A percentile compares a stretch with the other conserved stretches of the same genome.
Conservation (phyloP, 2,888 invertebrate species). For the Andrena hattorfiana region DNA sequence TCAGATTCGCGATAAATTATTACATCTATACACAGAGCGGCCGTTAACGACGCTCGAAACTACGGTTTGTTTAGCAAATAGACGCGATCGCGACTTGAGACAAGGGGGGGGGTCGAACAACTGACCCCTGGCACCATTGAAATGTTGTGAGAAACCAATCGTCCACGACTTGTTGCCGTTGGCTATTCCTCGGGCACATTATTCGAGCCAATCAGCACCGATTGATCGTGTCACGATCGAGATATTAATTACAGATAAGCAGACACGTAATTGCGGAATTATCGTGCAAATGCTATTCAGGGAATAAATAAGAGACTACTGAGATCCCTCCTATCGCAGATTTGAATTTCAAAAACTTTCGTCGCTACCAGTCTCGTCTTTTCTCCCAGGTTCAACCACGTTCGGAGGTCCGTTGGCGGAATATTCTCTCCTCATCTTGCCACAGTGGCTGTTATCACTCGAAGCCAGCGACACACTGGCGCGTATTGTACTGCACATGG, state of each 20-base stretch:
- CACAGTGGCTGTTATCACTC: constrained; percentile 1
- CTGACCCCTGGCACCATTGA: constrained; percentile 31
- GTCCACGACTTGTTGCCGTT: neutral
- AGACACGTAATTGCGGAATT: no score
- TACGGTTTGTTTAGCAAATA: constrained; percentile 53
- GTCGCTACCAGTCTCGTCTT: neutral
- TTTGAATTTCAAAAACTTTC: no score
- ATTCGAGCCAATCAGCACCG: no score
- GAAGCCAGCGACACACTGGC: neutral
- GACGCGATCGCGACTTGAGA: constrained; percentile 12
- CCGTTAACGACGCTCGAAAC: neutral
- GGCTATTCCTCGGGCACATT: neutral
- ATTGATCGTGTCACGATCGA: no score
- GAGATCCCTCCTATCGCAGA: no score
- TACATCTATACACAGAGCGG: neutral
- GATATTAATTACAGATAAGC: no score
- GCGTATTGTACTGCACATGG: neutral
- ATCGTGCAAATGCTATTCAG: no score
- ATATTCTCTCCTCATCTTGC: neutral
- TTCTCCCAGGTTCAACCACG: constrained; percentile 6
- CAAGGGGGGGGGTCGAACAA: constrained; percentile 24
- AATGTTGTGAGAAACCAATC: constrained; percentile 16
- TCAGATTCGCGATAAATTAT: neutral
- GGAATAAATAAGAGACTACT: no score
- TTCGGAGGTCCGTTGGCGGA: neutral